phyloP scores from a whole-genome alignment of 1,140 invertebrate species.

The Bombus waltoni region DNA sequence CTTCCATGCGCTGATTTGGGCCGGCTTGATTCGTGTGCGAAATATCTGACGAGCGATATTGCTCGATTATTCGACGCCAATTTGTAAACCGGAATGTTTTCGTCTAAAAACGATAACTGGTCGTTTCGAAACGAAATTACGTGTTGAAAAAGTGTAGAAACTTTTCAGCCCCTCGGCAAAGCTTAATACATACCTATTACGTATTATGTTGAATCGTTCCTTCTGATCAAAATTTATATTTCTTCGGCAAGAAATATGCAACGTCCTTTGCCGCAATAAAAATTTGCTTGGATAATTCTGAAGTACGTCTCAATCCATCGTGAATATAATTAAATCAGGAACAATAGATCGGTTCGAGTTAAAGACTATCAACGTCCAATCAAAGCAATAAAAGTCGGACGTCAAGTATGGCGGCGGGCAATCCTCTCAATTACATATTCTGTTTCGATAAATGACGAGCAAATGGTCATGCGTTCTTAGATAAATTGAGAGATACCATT shows the following conservation, averaged over 20 bases:
- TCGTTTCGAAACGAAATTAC: too few relatives aligned
- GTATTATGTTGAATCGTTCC: too few relatives aligned
- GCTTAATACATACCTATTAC: too few relatives aligned
- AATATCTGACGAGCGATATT: too few relatives aligned
- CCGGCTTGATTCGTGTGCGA: too few relatives aligned
- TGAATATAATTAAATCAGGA: background rate
- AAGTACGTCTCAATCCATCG: background rate
- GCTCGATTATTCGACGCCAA: too few relatives aligned
- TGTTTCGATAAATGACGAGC: background rate
- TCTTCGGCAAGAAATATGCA: background rate
- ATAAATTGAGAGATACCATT: slow-evolving; percentile 21
- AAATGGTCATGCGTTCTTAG: background rate
- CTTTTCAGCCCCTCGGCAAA: too few relatives aligned
- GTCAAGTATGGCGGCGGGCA: background rate
- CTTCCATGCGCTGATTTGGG: too few relatives aligned
- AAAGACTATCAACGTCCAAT: background rate
- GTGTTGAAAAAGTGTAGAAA: too few relatives aligned
- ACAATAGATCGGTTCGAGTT: background rate
- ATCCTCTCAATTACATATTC: background rate
- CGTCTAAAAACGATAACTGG: too few relatives aligned
- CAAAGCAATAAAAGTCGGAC: background rate
- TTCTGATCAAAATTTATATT: too few relatives aligned
- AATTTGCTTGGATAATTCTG: background rate
- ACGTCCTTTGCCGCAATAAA: background rate
- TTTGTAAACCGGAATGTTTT: too few relatives aligned